Percentiles rank a stretch among this genome's conserved stretches.
Conservation (phyloP, 2,113 vertebrate genomes). For the Casuarius casuarius region DNA sequence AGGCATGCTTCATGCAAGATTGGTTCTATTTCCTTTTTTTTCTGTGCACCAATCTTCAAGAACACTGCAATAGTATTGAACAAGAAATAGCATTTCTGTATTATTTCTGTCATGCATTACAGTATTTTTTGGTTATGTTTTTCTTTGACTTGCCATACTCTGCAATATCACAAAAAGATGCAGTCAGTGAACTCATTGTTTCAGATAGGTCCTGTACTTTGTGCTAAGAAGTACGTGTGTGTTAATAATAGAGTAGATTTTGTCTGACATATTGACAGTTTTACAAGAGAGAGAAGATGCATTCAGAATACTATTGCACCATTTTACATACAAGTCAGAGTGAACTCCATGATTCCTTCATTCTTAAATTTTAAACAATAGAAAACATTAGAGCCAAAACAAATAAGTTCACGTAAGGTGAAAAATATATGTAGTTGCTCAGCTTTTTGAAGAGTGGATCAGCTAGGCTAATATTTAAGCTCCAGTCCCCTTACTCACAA, state of each 20-base stretch:
- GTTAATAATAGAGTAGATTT: not conserved
- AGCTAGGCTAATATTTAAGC: not conserved
- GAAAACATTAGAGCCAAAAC: not conserved
- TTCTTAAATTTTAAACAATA: not conserved
- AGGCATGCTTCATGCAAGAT: not conserved
- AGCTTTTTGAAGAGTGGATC: not conserved
- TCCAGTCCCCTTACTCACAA: not conserved
- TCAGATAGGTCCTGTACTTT: not conserved
- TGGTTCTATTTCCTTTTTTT: not conserved
- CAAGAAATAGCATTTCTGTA: not conserved
- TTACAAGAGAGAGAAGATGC: not conserved
- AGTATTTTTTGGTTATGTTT: not conserved
- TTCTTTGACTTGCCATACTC: not conserved
- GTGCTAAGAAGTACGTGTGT: fast-evolving
- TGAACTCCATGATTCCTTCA: not conserved
- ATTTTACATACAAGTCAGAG: not conserved
- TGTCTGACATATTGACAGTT: not conserved
- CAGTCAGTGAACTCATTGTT: not conserved
- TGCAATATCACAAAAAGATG: not conserved
- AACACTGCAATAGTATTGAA: not conserved
- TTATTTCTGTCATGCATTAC: not conserved
- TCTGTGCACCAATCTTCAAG: not conserved
- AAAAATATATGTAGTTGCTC: not conserved
- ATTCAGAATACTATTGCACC: not conserved
- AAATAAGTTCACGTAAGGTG: not conserved